Evolutionary conservation across 2,888 invertebrate species (phyloP), one percentile per base, ranked within the genome.

Genomic region (Acanthosoma haemorrhoidale): DNA sequence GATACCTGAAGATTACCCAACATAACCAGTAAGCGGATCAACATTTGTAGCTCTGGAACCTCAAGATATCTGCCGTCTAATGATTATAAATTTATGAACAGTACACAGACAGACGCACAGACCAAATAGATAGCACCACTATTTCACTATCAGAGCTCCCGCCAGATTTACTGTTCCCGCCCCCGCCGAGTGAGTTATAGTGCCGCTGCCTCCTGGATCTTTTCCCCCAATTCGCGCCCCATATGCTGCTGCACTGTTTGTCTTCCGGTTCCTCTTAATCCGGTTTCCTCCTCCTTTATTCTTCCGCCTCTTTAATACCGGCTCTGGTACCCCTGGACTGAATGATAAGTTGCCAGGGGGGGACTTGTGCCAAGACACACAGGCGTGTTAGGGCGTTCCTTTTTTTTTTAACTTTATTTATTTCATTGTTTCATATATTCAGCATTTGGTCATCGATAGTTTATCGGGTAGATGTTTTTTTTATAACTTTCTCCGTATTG

Each of bases 181-280:
- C 43, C 43, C 43, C 43, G 43, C 21, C 43, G 21, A 0, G 21
- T 43, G 43, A 43, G 43, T 43, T 43, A 43, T 43, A 8, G 43
- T 21, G 18, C 5, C 43, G 11, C 43, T 43, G 43, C 43, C 43
- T 43, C 25, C 21, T 43, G 43, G 43, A 43, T 43, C 43, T 43
- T 43, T 34, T 60, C 60, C 60, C 60, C 60, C 60, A 60, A 60
- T 60, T 60, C 60, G 60, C 60, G 34, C 60, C 58, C 31, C 60
- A 34, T 60, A 60, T 34, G 32, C 60, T 34, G 36, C 32, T 32
- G 32, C 15, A 34, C 60, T 34, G 60, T 60, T 60, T 60, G 60
- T 60, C 60, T 60, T 34, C 18, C 60, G 18, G 32, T 60, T 18
- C 34, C 60, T 34, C 60, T 60, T 34, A 34, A 60, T 58, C 58